Evolutionary conservation across 2,888 invertebrate genomes (phyloP), one percentile per base, ranked within the genome.

Genomic region (Pyrocoelia pectoralis): DNA sequence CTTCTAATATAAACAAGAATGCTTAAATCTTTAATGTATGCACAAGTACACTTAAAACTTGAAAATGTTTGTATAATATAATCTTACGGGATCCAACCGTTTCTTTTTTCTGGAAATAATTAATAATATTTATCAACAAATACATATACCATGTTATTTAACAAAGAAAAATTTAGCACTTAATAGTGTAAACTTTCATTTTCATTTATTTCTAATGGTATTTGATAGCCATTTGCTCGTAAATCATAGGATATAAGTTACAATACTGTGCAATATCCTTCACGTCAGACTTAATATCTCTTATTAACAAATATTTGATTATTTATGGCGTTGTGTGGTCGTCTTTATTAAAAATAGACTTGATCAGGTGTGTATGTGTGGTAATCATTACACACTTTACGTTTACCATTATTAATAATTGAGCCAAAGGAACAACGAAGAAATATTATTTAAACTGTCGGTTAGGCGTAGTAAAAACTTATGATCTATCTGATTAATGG

Each of bases 401-500:
- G 48, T 49, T 61, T 50, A 48, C 61, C 51, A 61, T 61, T 52
- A 57, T 62, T 62, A 62, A 62, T 62, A 62, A 57, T 52, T 46
- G 57, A 48, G 15, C 61, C 50, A 41, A 49, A 54, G 60, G 43
- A 58, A 58, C 51, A 24, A 38, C 54, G 48, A 54, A 54, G 60
- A 61, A 56, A 61, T 61, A 61, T 61, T 61, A 56, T 61, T 56
- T 56, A 61, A 62, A 53, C 62, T 57, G 57, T 62, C 62, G 56
- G 53, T 53, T 43, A 60, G 61, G 58, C 63, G 61, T 54, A 66
- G 57, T 63, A 56, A 28, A 24, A 61, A 60, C 58, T 61, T 60
- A 59, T 53, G 57, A 58, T 46, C 33, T 15, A 29, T 52, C 41
- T 68, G 65, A 66, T 68, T 68, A 68, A 64, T 66, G 65, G 55